Evolutionary conservation across 2,797 vertebrate genomes (phyloP).

Genomic region (Diplodus sargus): DNA sequence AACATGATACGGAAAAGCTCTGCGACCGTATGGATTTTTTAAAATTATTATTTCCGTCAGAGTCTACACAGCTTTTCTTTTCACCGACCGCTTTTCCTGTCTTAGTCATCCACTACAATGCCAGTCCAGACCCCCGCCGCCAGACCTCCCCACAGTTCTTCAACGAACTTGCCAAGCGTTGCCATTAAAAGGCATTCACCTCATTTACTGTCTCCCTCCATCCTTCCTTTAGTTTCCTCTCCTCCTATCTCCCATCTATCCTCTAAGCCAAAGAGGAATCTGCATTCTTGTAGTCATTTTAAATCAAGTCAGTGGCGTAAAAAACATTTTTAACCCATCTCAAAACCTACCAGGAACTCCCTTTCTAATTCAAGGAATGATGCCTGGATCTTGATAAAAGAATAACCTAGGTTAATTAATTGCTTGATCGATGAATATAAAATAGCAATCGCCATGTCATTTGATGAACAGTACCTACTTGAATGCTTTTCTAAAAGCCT

Average conservation of each 20-base stretch:
- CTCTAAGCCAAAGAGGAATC: not conserved
- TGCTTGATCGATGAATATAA: not conserved
- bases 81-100: not conserved
- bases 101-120: constrained; percentile 31
- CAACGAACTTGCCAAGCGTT: constrained; percentile 57
- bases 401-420: too few species aligned
- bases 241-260: constrained; percentile 1
- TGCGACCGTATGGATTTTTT: constrained; percentile 12
- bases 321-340: not conserved
- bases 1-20: not conserved
- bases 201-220: constrained; percentile 33
- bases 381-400: too few species aligned
- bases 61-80: constrained; percentile 13
- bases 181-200: constrained; percentile 54
- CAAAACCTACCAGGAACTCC: not conserved
- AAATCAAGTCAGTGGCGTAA: not conserved
- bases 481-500: not conserved
- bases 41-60: not conserved
- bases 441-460: not conserved
- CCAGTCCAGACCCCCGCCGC: constrained; percentile 15
- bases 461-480: not conserved
- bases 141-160: constrained; percentile 8
- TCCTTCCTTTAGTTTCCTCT: constrained; percentile 32
- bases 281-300: not conserved
- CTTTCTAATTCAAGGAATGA: not conserved